Conservation (phyloP, 2,797 vertebrate genomes). For the Gephyroberyx darwinii region DNA sequence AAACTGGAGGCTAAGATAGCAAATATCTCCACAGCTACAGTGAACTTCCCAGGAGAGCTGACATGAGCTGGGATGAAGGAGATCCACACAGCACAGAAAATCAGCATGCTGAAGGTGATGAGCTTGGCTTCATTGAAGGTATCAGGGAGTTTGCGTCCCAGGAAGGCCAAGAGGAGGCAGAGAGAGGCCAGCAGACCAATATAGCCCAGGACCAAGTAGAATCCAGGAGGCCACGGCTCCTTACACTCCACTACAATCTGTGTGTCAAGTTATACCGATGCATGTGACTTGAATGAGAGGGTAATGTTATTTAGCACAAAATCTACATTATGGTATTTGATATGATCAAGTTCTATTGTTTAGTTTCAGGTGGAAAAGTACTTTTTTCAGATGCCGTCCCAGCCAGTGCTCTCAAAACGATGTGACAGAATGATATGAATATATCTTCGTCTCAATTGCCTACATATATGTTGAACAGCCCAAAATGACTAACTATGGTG, state of each 20-base stretch:
- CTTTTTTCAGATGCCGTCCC: no score
- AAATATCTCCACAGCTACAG: constrained; percentile 82
- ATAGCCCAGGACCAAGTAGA: constrained; percentile 81
- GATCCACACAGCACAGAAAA: constrained; percentile 83
- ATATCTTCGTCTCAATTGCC: no score
- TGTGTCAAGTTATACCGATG: background rate
- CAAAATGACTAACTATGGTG: no score
- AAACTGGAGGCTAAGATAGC: constrained; percentile 82
- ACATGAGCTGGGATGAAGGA: constrained; percentile 82
- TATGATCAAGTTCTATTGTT: no score
- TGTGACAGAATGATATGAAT: no score
- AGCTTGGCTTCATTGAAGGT: constrained; percentile 83
- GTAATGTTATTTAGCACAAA: no score
- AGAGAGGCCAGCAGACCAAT: constrained; percentile 79
- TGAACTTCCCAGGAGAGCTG: constrained; percentile 81
- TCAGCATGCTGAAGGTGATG: constrained; percentile 84
- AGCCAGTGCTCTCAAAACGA: no score
- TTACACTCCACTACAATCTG: constrained; percentile 81
- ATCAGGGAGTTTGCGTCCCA: constrained; percentile 80
- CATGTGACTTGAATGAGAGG: background rate
- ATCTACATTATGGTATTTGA: no score
- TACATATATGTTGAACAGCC: no score
- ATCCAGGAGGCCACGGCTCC: constrained; percentile 78
- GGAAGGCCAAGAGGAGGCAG: constrained; percentile 79
- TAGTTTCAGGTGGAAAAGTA: no score